Evolutionary conservation across 2,888 invertebrate genomes (phyloP).

Genomic region (Synanthedon tipuliformis): DNA sequence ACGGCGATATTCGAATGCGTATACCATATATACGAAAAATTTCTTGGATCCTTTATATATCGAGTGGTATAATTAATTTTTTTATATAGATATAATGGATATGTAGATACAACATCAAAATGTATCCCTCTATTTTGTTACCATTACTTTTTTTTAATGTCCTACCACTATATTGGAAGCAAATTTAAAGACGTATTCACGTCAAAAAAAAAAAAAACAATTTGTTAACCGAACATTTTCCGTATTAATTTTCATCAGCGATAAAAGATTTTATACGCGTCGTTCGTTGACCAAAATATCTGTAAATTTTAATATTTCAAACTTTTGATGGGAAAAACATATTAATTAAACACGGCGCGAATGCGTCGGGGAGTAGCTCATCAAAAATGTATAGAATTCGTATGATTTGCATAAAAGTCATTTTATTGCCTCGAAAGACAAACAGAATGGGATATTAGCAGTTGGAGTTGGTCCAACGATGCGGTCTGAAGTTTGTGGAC

Average conservation of each 20-base stretch:
- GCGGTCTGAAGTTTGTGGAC: slow-evolving; percentile 24
- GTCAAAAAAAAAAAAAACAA: no score
- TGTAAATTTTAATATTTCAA: slow-evolving; percentile 32
- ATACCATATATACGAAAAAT: no score
- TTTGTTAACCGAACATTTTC: not conserved
- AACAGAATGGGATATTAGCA: slow-evolving; percentile 67
- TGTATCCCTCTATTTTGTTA: no score
- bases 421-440: slow-evolving; percentile 70
- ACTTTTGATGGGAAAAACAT: slow-evolving; percentile 53
- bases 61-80: no score
- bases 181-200: no score
- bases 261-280: slow-evolving; percentile 1
- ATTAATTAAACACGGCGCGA: slow-evolving; percentile 56
- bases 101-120: no score
- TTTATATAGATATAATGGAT: no score
- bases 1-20: no score
- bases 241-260: not conserved
- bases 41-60: no score
- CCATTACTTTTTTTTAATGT: no score
- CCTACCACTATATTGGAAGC: no score
- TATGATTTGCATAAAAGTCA: slow-evolving; percentile 71
- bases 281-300: slow-evolving; percentile 12
- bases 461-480: slow-evolving; percentile 54
- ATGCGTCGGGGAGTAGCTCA: slow-evolving; percentile 54
- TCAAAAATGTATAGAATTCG: slow-evolving; percentile 71